A percentile compares a stretch with the other conserved stretches of the same genome.
Evolutionary conservation across 2,888 invertebrate species (phyloP).

Genomic region (Scaeva pyrastri): DNA sequence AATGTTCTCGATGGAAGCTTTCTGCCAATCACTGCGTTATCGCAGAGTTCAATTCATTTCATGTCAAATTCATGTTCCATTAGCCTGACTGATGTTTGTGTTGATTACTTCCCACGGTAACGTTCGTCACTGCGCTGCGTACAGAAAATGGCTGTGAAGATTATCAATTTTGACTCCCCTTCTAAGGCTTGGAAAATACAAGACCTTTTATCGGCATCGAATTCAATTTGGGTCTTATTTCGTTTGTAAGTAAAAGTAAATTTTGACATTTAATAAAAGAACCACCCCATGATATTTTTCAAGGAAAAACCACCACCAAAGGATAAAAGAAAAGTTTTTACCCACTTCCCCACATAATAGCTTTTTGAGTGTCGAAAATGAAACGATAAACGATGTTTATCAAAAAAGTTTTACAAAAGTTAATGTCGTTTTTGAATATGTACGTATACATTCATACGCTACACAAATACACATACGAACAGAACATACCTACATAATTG

Average conservation of each 20-base stretch:
- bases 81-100: too few species aligned
- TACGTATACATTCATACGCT: too few species aligned
- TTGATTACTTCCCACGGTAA: too few species aligned
- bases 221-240: background rate
- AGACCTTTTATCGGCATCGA: background rate
- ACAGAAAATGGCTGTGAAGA: background rate
- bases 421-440: too few species aligned
- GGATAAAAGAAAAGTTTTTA: too few species aligned
- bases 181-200: background rate
- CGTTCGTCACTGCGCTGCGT: background rate
- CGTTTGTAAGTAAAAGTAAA: background rate
- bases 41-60: background rate
- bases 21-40: background rate
- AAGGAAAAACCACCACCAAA: too few species aligned
- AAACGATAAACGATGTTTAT: too few species aligned
- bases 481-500: too few species aligned
- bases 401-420: too few species aligned
- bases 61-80: background rate
- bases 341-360: too few species aligned
- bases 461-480: too few species aligned
- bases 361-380: too few species aligned
- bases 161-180: background rate
- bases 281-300: background rate
- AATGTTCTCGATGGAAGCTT: background rate
- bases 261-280: constrained; percentile 5